Base-by-base conservation (phyloP, 1,140 invertebrate genomes). In the Eupristina koningsbergeri region DNA sequence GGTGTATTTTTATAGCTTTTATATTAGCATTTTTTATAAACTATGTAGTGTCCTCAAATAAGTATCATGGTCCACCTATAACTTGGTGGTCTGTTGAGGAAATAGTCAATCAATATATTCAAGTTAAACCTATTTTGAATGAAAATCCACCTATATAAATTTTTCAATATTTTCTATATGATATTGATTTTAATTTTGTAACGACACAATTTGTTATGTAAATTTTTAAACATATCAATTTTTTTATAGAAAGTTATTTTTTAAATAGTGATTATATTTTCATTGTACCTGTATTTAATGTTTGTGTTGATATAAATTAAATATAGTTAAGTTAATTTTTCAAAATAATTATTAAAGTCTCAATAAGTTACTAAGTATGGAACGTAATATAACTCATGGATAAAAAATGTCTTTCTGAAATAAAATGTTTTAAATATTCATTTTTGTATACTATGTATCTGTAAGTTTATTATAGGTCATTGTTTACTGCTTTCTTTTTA, bases 1-100 rank as follows among this genome's bases (percentile, higher is more conserved):
- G 88, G 87, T 86, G 86, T 36, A 80, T 88, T 17, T 50, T 89
- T 5, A 84, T 91, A n/a, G 86, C 86, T 3, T 91, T 91, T 64
- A 83, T 90, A 45, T 77, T 90, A 74, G 89, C 89, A 67, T 89
- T 90, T 74, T 90, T 88, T 78, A 77, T 88, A 15, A 89, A 89
- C 36, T 86, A 88, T 19, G 83, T 86, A 19, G 85, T 89, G 22
- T 89, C 88, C 1, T 84, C 86, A 22, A 85, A 75, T 31, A 67
- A 41, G 22, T 87, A 85, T 58, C 61, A 77, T 29, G 71, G 67
- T 11, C 34, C 80, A 11, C 83, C 87, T 15, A 61, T 85, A n/a
- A 83, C 86, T 67, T 89, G 86, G 89, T 89, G 86, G 88, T 89
- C 89, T 0, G 80, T 89, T 19, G 87, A 89, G 67, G 88, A 88